A percentile compares a stretch with the other conserved stretches of the same genome.
Conservation (phyloP, 2,113 vertebrate genomes). For the Strigops habroptila region DNA sequence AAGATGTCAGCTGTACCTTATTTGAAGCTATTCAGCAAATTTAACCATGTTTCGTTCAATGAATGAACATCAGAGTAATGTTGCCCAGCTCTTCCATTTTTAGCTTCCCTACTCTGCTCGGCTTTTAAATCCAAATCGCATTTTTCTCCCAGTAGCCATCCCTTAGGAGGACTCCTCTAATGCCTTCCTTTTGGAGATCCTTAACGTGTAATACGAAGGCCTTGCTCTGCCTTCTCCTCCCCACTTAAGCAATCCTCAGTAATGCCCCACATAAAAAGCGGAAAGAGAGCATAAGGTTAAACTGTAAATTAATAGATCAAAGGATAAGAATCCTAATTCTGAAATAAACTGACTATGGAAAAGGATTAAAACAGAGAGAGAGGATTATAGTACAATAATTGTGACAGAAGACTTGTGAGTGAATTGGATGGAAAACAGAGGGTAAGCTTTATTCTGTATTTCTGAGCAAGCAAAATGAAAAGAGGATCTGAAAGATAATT, state of each 20-base stretch:
- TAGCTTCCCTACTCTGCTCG: not conserved
- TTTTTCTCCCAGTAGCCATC: not conserved
- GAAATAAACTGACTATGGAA: slow-evolving; percentile 61
- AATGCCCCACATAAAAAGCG: slow-evolving; percentile 32
- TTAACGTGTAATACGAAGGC: not conserved
- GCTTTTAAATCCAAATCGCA: not conserved
- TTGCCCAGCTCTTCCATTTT: not conserved
- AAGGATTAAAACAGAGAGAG: slow-evolving; percentile 61
- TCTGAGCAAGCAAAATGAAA: slow-evolving; percentile 41
- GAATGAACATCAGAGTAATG: not conserved
- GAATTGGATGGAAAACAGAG: slow-evolving; percentile 51
- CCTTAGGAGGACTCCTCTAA: not conserved
- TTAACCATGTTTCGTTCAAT: not conserved
- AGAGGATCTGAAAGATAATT: slow-evolving; percentile 47
- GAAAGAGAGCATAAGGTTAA: slow-evolving; percentile 54
- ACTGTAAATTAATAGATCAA: slow-evolving; percentile 66
- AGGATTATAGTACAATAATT: slow-evolving; percentile 62
- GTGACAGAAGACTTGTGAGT: slow-evolving; percentile 2
- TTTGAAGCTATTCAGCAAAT: not conserved
- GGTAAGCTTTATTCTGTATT: slow-evolving; percentile 36
- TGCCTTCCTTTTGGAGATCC: not conserved
- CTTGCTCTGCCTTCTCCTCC: not conserved
- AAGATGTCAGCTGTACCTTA: not conserved
- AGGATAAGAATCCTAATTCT: slow-evolving; percentile 61
- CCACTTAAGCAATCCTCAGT: not conserved